These are phyloP conservation scores for Brachyhypopomus gauderio DNA, from an alignment of 2,113 vertebrate genomes.

Conservation along the genomic window DNA sequence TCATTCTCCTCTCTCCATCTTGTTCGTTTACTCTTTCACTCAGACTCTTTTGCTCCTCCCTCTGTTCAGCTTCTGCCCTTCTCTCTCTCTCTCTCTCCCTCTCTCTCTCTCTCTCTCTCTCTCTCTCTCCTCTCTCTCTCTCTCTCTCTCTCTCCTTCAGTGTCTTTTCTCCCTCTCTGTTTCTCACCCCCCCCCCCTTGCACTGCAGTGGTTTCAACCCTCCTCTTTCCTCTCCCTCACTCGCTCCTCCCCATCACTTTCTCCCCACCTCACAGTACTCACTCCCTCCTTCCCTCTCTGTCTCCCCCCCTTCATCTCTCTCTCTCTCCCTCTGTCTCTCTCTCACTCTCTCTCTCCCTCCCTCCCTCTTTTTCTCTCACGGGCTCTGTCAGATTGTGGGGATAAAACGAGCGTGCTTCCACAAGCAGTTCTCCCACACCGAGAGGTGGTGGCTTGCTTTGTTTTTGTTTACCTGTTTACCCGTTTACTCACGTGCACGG, in stretches of 20 bases:
- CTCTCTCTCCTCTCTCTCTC: background rate
- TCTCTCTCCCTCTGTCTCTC: background rate
- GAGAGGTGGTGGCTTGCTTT: slow-evolving; percentile 2
- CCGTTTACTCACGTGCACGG: slow-evolving; percentile 14
- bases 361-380: slow-evolving; percentile 17
- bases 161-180: background rate
- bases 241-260: slow-evolving; percentile 48
- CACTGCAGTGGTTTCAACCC: slow-evolving; percentile 49
- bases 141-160: slow-evolving; percentile 19
- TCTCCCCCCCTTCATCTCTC: slow-evolving; percentile 11
- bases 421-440: background rate
- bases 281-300: slow-evolving; percentile 23
- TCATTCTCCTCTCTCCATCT: slow-evolving; percentile 29
- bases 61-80: background rate
- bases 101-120: background rate
- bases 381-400: slow-evolving; percentile 38
- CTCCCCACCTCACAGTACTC: slow-evolving; percentile 34
- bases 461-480: slow-evolving; percentile 14
- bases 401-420: slow-evolving; percentile 34
- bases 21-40: background rate
- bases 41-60: background rate
- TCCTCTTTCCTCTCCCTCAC: slow-evolving; percentile 41
- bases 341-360: slow-evolving; percentile 33
- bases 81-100: slow-evolving; percentile 15
- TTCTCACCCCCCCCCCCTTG: background rate